Conservation (phyloP, 2,797 vertebrate species). For the Graptemys geographica region DNA sequence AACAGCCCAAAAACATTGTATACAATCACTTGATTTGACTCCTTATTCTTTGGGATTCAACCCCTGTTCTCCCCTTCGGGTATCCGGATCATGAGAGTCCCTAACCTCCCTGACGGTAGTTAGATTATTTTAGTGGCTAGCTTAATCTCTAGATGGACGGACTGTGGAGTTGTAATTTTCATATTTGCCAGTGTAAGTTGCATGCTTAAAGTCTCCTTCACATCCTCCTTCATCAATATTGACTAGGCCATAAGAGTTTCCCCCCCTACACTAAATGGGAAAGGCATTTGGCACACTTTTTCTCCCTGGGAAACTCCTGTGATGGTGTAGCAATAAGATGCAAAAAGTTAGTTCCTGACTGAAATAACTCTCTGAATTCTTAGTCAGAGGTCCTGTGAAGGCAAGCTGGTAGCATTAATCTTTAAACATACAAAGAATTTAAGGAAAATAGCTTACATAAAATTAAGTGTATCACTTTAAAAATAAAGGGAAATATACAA, state of each 20-base stretch:
- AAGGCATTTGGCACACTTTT: conserved; percentile 12
- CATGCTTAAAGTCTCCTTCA: background rate
- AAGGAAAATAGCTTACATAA: background rate
- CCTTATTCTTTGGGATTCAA: too few relatives aligned
- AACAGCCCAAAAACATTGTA: too few relatives aligned
- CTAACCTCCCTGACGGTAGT: too few relatives aligned
- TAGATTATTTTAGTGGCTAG: background rate
- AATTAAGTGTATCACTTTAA: background rate
- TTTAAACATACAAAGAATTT: background rate
- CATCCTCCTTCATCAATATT: background rate
- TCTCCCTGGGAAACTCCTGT: background rate
- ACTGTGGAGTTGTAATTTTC: background rate
- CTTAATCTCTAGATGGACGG: background rate
- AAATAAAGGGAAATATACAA: background rate
- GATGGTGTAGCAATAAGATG: background rate
- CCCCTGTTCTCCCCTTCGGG: too few relatives aligned
- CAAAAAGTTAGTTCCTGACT: background rate
- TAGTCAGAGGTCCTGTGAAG: background rate
- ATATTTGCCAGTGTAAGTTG: background rate
- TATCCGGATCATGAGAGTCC: too few relatives aligned
- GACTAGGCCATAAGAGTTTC: background rate
- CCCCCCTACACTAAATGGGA: background rate
- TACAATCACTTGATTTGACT: too few relatives aligned
- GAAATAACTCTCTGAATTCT: background rate
- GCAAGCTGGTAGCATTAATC: background rate